Evolutionary conservation across 2,888 invertebrate genomes (phyloP).

Genomic region (Oligia fasciuncula): DNA sequence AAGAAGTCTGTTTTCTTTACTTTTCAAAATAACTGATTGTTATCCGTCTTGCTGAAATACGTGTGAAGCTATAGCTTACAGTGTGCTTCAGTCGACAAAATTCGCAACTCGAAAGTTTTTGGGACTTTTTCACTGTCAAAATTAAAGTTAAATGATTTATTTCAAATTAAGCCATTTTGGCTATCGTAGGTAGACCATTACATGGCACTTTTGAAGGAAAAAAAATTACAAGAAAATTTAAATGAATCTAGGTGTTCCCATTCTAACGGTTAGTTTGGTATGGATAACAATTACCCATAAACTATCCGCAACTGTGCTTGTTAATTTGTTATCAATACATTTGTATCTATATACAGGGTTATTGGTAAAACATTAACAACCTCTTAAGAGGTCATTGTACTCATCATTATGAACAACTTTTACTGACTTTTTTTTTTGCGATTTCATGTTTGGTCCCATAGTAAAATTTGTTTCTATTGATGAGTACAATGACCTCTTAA

Average conservation of each 20-base stretch:
- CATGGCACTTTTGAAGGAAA: neutral
- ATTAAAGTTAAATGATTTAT: neutral
- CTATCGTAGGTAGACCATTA: neutral
- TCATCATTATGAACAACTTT: too few relatives aligned
- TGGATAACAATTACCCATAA: neutral
- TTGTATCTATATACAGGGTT: too few relatives aligned
- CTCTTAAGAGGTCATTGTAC: too few relatives aligned
- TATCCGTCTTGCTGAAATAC: neutral
- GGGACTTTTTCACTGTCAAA: neutral
- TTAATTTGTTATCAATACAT: neutral
- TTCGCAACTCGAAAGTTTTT: neutral
- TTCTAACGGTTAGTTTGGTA: neutral
- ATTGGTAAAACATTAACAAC: too few relatives aligned
- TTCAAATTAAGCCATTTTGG: neutral
- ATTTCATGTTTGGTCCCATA: too few relatives aligned
- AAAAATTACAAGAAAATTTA: neutral
- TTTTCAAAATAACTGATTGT: neutral
- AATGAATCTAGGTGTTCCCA: neutral
- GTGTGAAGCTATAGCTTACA: neutral
- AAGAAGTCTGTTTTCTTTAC: neutral
- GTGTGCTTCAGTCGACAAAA: neutral
- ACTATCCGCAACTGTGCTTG: neutral
- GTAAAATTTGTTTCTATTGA: too few relatives aligned
- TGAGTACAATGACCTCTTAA: too few relatives aligned
- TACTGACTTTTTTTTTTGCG: too few relatives aligned